Percentiles rank a stretch among this genome's conserved stretches.
Conservation (phyloP, 2,888 invertebrate species). For the Prosapia bicincta region DNA sequence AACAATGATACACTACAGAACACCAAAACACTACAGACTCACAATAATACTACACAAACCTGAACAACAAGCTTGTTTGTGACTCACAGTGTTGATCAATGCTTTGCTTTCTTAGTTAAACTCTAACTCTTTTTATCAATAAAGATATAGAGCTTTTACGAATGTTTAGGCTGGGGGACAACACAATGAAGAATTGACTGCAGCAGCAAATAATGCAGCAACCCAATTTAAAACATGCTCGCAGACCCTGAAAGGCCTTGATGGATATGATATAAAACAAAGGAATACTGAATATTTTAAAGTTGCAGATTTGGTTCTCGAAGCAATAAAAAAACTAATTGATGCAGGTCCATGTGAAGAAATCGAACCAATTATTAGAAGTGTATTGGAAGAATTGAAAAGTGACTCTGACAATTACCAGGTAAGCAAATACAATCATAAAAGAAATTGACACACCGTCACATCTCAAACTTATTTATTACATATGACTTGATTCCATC, state of each 20-base stretch:
- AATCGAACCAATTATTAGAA: constrained; percentile 7
- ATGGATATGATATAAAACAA: constrained; percentile 16
- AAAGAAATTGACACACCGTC: too few relatives aligned
- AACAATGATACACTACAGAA: too few relatives aligned
- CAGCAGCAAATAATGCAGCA: background rate
- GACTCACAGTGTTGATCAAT: too few relatives aligned
- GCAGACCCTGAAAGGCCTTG: background rate
- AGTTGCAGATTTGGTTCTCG: constrained; percentile 7
- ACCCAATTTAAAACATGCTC: background rate
- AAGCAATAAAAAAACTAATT: background rate
- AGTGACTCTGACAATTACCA: constrained; percentile 18
- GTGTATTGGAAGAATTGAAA: constrained; percentile 9
- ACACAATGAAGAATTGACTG: background rate
- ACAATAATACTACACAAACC: too few relatives aligned
- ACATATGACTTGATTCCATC: too few relatives aligned
- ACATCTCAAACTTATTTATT: too few relatives aligned
- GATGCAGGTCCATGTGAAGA: constrained; percentile 9
- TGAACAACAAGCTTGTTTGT: too few relatives aligned
- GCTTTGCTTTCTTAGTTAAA: too few relatives aligned
- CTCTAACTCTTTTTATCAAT: too few relatives aligned
- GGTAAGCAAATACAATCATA: background rate
- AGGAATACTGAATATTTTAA: constrained; percentile 15
- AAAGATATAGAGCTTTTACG: too few relatives aligned
- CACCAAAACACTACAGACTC: too few relatives aligned
- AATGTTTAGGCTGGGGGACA: background rate